Evolutionary conservation across 2,797 vertebrate species (phyloP).

Genomic region (Salarias fasciatus): DNA sequence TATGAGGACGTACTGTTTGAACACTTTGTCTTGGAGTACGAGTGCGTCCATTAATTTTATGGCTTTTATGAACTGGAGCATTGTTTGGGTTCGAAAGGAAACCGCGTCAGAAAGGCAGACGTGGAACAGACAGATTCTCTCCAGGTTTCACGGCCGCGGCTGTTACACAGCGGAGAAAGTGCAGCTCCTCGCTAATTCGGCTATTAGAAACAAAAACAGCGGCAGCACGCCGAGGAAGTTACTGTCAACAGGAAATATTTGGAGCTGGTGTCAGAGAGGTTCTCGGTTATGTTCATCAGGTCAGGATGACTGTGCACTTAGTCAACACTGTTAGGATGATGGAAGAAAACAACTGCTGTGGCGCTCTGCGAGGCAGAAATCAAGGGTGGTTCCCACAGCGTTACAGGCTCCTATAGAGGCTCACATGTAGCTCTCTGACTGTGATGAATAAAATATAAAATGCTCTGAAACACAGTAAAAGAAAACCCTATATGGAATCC

Average conservation of each 20-base stretch:
- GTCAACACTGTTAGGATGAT: slow-evolving; percentile 40
- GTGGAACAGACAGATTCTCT: neutral
- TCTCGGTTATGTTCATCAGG: slow-evolving; percentile 36
- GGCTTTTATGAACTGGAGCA: slow-evolving; percentile 14
- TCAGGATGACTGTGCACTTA: slow-evolving; percentile 56
- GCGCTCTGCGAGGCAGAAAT: slow-evolving; percentile 22
- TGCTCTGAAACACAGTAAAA: slow-evolving; percentile 20
- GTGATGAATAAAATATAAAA: slow-evolving; percentile 37
- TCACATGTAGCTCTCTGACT: slow-evolving; percentile 32
- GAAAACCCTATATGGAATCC: slow-evolving; percentile 13
- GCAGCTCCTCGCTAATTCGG: neutral
- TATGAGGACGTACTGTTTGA: slow-evolving; percentile 36
- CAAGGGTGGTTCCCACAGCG: slow-evolving; percentile 15
- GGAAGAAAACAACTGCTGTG: slow-evolving; percentile 35
- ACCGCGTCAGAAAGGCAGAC: neutral
- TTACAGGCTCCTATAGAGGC: slow-evolving; percentile 15
- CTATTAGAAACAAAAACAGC: slow-evolving; percentile 6
- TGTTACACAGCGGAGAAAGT: slow-evolving; percentile 1
- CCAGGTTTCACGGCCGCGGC: neutral
- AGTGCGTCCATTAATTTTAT: slow-evolving; percentile 41
- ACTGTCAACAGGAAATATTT: slow-evolving; percentile 27
- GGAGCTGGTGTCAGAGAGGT: slow-evolving; percentile 24
- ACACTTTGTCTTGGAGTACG: slow-evolving; percentile 37
- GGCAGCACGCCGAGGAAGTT: slow-evolving; percentile 6
- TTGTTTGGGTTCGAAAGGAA: slow-evolving; percentile 20